These are phyloP conservation scores for Rhagonycha fulva DNA, from an alignment of 2,888 invertebrate species.

Conservation along the genomic window DNA sequence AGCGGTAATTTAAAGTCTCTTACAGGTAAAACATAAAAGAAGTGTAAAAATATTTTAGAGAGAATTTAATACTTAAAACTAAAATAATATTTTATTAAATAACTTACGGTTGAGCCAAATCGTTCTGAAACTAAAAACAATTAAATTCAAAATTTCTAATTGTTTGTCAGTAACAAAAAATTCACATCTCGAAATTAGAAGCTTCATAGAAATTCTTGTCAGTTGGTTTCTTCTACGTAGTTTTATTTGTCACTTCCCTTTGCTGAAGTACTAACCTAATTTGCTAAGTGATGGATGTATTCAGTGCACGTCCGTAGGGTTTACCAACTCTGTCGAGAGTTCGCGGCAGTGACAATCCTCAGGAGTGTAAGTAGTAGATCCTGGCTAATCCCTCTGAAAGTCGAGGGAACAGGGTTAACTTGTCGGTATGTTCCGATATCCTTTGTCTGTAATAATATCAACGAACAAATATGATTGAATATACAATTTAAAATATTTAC, in stretches of 20 bases:
- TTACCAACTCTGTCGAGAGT: conserved; percentile 37
- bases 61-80: neutral
- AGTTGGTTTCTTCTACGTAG: conserved; percentile 28
- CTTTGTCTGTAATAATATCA: conserved; percentile 10
- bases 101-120: neutral
- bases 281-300: conserved; percentile 41
- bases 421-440: conserved; percentile 33
- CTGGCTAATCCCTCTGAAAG: conserved; percentile 38
- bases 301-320: conserved; percentile 38
- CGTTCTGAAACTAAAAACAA: neutral
- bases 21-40: neutral
- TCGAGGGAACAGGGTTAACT: conserved; percentile 35
- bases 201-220: conserved; percentile 31
- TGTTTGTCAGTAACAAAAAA: conserved; percentile 13
- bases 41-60: neutral
- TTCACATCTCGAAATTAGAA: conserved; percentile 3
- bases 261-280: conserved; percentile 34
- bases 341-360: conserved; percentile 39
- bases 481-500: neutral
- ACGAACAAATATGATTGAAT: neutral
- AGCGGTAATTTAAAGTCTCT: neutral
- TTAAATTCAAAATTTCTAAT: conserved; percentile 13
- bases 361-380: conserved; percentile 39
- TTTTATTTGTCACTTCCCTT: conserved; percentile 32
- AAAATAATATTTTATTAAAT: neutral